Evolutionary conservation across 35 echinoderm and acorn worm genomes (phyloP).

Genomic region (Strongylocentrotus purpuratus): DNA sequence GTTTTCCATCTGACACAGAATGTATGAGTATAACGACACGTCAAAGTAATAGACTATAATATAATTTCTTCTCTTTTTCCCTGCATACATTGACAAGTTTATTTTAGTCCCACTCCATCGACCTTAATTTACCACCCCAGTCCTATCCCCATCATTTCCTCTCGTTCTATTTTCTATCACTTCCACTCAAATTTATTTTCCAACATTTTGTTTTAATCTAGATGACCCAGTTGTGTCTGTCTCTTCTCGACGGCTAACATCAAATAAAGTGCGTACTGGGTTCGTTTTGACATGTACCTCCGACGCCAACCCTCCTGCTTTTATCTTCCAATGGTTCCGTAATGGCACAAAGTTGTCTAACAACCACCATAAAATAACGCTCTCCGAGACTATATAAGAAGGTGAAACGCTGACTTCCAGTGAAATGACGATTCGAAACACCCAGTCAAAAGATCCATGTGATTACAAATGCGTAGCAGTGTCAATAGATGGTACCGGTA

Average conservation of each 20-base stretch:
- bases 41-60: no score
- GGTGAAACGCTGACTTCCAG: background rate
- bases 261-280: background rate
- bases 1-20: no score
- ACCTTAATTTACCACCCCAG: no score
- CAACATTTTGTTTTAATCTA: background rate
- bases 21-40: no score
- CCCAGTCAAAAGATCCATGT: background rate
- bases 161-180: no score
- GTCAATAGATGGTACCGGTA: no score
- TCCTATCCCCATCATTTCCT: no score
- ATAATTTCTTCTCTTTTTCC: no score
- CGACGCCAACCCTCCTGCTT: background rate
- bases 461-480: background rate
- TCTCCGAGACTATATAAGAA: background rate
- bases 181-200: no score
- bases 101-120: no score
- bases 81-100: no score
- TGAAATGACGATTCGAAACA: background rate
- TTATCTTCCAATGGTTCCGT: background rate
- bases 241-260: background rate
- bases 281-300: background rate
- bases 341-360: background rate
- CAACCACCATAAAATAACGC: background rate
- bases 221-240: background rate